These are phyloP conservation scores for Sandelia bainsii DNA, from an alignment of 2,797 vertebrate genomes.

Conservation along the genomic window DNA sequence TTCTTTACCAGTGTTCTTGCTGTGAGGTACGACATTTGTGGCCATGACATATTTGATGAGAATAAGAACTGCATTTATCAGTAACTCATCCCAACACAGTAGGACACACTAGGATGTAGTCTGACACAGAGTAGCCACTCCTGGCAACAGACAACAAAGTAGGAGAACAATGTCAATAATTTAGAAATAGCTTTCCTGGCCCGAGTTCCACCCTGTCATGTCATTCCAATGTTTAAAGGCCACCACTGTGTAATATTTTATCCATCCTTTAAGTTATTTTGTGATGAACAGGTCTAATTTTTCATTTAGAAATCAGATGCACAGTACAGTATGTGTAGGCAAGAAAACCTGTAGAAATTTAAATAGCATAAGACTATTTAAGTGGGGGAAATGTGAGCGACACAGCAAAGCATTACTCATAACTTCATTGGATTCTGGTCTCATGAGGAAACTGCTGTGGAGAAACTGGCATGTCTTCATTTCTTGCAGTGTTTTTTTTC, in stretches of 20 bases:
- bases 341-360: slow-evolving; percentile 2
- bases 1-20: not conserved
- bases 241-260: not conserved
- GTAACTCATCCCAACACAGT: not conserved
- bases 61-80: not conserved
- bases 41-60: no score
- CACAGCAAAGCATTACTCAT: not conserved
- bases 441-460: slow-evolving; percentile 16
- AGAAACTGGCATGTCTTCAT: slow-evolving; percentile 2
- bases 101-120: not conserved
- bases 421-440: slow-evolving; percentile 1
- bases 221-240: slow-evolving; percentile 19
- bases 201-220: slow-evolving; percentile 9
- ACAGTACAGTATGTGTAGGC: not conserved
- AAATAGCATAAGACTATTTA: slow-evolving; percentile 9
- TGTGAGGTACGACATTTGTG: not conserved
- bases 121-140: not conserved
- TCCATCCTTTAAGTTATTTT: not conserved
- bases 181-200: slow-evolving; percentile 12
- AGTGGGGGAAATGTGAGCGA: not conserved
- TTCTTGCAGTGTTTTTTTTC: not conserved
- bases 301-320: not conserved
- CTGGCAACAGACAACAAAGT: not conserved
- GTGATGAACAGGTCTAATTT: not conserved
- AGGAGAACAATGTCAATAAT: slow-evolving; percentile 1